These are phyloP conservation scores for Lysandra coridon DNA, from an alignment of 2,888 invertebrate species.

Conservation along the genomic window DNA sequence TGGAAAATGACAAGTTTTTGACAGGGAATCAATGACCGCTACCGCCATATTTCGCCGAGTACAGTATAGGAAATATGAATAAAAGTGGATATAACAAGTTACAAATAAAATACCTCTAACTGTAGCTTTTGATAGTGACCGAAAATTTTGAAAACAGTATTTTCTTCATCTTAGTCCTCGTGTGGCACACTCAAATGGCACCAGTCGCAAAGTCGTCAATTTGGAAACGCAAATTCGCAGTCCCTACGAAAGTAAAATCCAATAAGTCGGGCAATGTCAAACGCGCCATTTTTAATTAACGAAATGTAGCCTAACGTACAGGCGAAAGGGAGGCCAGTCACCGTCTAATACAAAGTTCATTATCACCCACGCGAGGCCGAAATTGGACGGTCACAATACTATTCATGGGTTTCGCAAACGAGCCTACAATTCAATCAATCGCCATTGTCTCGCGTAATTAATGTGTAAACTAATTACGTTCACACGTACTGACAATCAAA, in stretches of 20 bases:
- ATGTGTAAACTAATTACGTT: neutral
- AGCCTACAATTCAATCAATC: slow-evolving; percentile 37
- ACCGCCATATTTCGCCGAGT: too few relatives aligned
- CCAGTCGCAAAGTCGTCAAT: too few relatives aligned
- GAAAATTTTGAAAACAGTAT: too few relatives aligned
- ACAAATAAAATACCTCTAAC: too few relatives aligned
- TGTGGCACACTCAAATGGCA: too few relatives aligned
- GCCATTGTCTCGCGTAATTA: neutral
- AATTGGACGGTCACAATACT: slow-evolving; percentile 36
- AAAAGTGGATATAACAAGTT: too few relatives aligned
- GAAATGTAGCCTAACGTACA: slow-evolving; percentile 18
- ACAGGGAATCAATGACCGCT: too few relatives aligned
- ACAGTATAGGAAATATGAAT: too few relatives aligned
- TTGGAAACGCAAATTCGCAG: neutral
- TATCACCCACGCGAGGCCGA: slow-evolving; percentile 40
- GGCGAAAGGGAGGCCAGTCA: slow-evolving; percentile 42
- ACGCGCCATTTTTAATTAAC: slow-evolving; percentile 31
- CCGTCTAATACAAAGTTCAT: slow-evolving; percentile 40
- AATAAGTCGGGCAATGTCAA: slow-evolving; percentile 28
- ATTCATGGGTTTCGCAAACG: slow-evolving; percentile 36
- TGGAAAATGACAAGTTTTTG: too few relatives aligned
- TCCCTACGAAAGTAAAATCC: neutral
- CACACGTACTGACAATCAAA: neutral
- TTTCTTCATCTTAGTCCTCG: too few relatives aligned
- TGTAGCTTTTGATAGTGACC: too few relatives aligned